Percentiles rank a stretch among this genome's conserved stretches.
phyloP scores from a whole-genome alignment of 2,888 invertebrate species.

The Pseudococcus longispinus region DNA sequence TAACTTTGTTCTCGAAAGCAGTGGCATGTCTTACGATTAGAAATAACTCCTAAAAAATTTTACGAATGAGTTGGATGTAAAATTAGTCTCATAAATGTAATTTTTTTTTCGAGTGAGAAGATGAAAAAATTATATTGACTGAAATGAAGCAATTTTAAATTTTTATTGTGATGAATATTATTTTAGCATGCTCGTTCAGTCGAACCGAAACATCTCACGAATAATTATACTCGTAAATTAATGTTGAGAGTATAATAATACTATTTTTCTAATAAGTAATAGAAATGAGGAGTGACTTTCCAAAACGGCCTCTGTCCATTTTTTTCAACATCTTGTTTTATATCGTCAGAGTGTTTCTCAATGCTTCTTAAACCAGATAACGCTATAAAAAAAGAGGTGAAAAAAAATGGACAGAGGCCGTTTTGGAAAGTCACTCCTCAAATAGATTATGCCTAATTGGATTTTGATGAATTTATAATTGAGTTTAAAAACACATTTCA shows the following conservation, averaged over 20 bases:
- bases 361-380: no score
- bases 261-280: neutral
- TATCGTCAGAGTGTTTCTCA: no score
- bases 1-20: neutral
- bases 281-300: no score
- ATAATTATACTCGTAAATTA: neutral
- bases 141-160: neutral
- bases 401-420: no score
- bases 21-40: neutral
- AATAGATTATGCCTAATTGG: neutral
- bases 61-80: neutral
- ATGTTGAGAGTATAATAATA: neutral
- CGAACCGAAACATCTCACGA: neutral
- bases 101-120: neutral
- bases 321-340: no score
- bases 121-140: neutral
- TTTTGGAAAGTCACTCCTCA: no score
- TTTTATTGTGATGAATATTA: neutral
- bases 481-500: neutral
- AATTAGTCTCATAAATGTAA: neutral
- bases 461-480: slow-evolving; percentile 4
- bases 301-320: no score
- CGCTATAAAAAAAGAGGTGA: no score
- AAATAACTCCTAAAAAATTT: neutral
- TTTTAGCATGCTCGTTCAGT: neutral